Evolutionary conservation across 1,140 invertebrate genomes (phyloP), one percentile per base, ranked within the genome.

Genomic region (Dolichoris vasculosae): DNA sequence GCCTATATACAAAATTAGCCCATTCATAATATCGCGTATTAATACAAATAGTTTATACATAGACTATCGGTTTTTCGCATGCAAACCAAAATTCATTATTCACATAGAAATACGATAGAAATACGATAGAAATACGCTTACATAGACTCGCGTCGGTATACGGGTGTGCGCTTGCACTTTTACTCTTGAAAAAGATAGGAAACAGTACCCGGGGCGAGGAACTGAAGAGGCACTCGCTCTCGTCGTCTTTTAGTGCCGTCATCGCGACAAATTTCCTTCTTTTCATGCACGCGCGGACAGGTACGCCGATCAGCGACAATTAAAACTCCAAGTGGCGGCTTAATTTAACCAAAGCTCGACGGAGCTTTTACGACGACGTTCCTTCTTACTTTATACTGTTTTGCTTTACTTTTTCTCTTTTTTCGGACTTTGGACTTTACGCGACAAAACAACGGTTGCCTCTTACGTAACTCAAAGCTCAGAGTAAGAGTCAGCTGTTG

Each of bases 251-350:
- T 51, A 51, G 35, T 40, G 67, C 51, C 32, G 67, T 55, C 35
- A 23, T 30, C 81, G 26, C 83, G 75, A 79, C 83, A 71, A 84
- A 79, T 84, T 77, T 77, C 63, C 30, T 59, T 9, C 55, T 77
- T 84, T 84, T 79, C 48, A 79, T 69, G 59, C 69, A 15, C 71
- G 43, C 43, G 75, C 69, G 59, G 82, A 48, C 55, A 83, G 63
- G 64, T 46, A 43, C 43, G 63, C 38, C 83, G 83, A 84, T 79
- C 76, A 84, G 59, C 76, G 64, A 38, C 76, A 84, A 84, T 84
- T 84, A 84, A 71, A 71, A 30, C 76, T 26, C 9, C 55, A 79
- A 84, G 83, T 84, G 76, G 75, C 76, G 46, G 79, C 63, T 84
- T 84, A 71, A 78, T 73, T 78, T 51, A 64, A 77, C 55, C 32